Base-by-base conservation (phyloP, 2,888 invertebrate species). In the Helobdella robusta region DNA sequence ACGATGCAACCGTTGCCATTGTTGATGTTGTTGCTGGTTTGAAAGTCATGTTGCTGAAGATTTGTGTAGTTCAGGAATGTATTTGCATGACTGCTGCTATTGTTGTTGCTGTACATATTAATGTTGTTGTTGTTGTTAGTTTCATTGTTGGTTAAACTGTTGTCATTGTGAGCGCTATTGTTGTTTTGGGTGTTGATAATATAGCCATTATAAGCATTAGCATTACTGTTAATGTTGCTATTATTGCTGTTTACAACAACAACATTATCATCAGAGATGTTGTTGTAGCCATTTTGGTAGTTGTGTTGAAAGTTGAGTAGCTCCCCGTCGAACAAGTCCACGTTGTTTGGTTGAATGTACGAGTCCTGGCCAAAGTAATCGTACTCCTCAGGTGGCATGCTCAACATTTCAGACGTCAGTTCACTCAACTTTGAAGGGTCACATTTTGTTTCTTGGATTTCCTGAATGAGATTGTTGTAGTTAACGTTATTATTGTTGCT, bases 401-500 rank as follows among this genome's bases (percentile, higher is more conserved):
- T n/a, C 44, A 40, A 11, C n/a, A 11, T n/a, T n/a, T n/a, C 44
- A 40, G 11, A 11, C 44, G 11, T n/a, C n/a, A 40, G 11, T 40
- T 15, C 44, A 40, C 11, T 40, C 44, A 40, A 11, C 44, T 40
- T 11, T 40, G 11, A 11, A 11, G 11, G 11, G 44, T 40, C 50
- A n/a, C n/a, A n/a, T n/a, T n/a, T n/a, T n/a, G n/a, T n/a, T n/a
- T n/a, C n/a, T n/a, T n/a, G n/a, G n/a, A n/a, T n/a, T n/a, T n/a
- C n/a, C n/a, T n/a, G n/a, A n/a, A n/a, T n/a, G n/a, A n/a, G n/a
- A n/a, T n/a, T n/a, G n/a, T 50, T 4, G 6, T 23, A 23, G 50
- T 50, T 18, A 50, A 8, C n/a, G n/a, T 50, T 50, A 25, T 50
- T 50, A 25, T 50, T 50, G 50, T 50, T 50, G n/a, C n/a, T n/a